phyloP scores from a whole-genome alignment of 2,113 vertebrate species.

The Ranitomeya variabilis region DNA sequence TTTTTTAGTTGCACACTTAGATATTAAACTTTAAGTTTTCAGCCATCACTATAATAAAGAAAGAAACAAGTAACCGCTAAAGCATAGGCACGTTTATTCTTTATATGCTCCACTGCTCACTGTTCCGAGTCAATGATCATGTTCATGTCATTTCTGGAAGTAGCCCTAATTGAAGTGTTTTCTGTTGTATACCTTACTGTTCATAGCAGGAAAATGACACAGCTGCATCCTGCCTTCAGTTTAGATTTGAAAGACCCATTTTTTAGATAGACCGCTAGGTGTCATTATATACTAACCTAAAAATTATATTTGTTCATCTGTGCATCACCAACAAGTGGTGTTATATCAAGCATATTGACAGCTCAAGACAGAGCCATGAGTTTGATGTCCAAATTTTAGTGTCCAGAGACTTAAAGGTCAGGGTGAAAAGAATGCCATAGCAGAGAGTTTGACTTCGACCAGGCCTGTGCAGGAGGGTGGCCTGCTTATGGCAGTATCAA shows the following conservation, averaged over 20 bases:
- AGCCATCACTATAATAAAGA: background rate
- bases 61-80: background rate
- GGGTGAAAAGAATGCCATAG: no score
- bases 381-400: background rate
- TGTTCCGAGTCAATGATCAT: background rate
- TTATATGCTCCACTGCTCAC: background rate
- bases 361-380: background rate
- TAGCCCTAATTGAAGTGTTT: background rate
- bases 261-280: background rate
- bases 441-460: no score
- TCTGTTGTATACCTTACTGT: background rate
- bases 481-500: no score
- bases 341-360: background rate
- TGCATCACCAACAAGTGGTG: background rate
- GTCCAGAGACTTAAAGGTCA: no score
- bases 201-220: background rate
- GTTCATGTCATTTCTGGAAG: background rate
- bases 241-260: background rate
- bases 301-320: background rate
- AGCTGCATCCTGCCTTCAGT: constrained; percentile 27
- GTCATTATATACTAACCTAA: constrained; percentile 17
- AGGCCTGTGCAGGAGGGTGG: no score
- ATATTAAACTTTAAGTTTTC: background rate
- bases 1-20: background rate
- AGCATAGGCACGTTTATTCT: background rate